Base-by-base conservation (phyloP, 2,888 invertebrate species). In the Mongoloraphidia duomilia region DNA sequence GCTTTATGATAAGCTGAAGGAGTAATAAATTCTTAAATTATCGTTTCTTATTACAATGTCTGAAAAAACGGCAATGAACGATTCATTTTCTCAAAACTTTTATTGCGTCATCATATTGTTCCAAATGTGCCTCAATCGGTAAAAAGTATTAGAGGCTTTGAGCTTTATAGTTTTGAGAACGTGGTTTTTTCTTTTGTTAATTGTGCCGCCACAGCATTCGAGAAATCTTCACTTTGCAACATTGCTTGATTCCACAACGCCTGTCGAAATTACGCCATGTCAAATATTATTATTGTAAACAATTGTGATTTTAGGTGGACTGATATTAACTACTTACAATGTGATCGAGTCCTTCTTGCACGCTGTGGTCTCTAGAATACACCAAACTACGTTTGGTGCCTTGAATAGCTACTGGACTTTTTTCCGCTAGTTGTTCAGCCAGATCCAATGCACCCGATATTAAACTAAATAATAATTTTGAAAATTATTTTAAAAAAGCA, bases 381-480 rank as follows among this genome's bases (percentile, higher is more conserved):
- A 89, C 76, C 26, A 97, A 62, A 58, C 77, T 84, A 48, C 79
- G 70, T 65, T 98, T 98, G 0, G 91, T 87, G 4, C 84, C 82
- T 65, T 97, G 96, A 0, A 97, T 84, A 0, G 96, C 97, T 5
- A 97, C 83, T 0, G 97, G 97, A 69, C 93, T 94, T 66, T 92
- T 91, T 6, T 69, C 64, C 0, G 96, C 89, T 54, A 98, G 95
- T 35, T 69, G 63, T 55, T 77, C 76, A 0, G 95, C 97, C 44
- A 88, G 57, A 8, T 79, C 74, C 2, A 94, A 49, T 0, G 88
- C 85, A 46, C 76, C 80, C 14, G 74, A 68, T n/a, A 94, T 55
- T 62, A 93, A 74, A 14, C 84, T 85, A 63, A 37, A 66, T 65
- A 47, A 34, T 47, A 36, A 53, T 41, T 50, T 52, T 36, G 12